Conservation (phyloP, 2,888 invertebrate species). For the Acrocyrtus sp. region DNA sequence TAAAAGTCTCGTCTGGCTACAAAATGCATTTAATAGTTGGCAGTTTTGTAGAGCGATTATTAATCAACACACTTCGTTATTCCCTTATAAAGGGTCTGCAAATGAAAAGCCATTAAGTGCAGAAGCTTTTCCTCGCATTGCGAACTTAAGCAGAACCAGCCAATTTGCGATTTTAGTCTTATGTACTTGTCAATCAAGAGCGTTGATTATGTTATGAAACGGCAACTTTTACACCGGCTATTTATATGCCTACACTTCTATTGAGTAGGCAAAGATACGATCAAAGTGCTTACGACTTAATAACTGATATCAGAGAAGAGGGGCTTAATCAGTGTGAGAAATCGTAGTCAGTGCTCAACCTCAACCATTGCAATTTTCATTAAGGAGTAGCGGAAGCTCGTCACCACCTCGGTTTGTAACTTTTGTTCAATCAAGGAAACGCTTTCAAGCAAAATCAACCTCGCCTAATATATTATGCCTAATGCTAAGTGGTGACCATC, state of each 20-base stretch:
- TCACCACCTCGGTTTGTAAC: neutral
- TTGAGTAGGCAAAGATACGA: no score
- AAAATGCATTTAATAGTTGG: no score
- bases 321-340: conserved; percentile 49
- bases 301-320: no score
- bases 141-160: conserved; percentile 8
- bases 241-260: neutral
- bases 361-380: conserved; percentile 40
- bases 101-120: neutral
- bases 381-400: conserved; percentile 28
- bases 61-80: no score
- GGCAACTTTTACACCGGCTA: neutral
- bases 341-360: conserved; percentile 15
- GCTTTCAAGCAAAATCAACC: neutral
- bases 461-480: no score
- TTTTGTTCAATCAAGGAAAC: conserved; percentile 34
- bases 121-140: neutral
- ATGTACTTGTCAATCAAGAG: conserved; percentile 36
- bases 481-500: conserved; percentile 23
- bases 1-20: no score
- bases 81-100: no score
- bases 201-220: neutral
- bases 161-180: conserved; percentile 15
- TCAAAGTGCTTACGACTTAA: no score
- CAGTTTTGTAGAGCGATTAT: no score